Evolutionary conservation across 2,888 invertebrate species (phyloP).

Genomic region (Endotricha flammealis): DNA sequence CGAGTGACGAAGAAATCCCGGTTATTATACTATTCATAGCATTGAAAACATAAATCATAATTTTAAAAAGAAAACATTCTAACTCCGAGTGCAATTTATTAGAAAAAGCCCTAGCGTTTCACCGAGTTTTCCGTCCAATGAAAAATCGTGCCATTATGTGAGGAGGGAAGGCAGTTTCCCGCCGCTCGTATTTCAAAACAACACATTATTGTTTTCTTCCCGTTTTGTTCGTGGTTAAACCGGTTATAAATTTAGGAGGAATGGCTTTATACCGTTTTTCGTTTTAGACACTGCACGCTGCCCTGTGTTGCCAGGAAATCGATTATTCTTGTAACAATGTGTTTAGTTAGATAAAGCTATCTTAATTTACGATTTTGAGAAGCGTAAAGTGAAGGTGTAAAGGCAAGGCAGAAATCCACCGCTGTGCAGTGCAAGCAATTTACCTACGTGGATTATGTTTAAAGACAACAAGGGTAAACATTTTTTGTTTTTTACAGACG

Average conservation of each 20-base stretch:
- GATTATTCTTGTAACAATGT: constrained; percentile 17
- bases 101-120: constrained; percentile 52
- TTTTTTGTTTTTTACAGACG: no score
- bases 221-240: constrained; percentile 58
- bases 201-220: constrained; percentile 71
- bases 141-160: constrained; percentile 67
- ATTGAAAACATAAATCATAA: constrained; percentile 6
- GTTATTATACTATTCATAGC: constrained; percentile 8
- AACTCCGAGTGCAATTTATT: constrained; percentile 55
- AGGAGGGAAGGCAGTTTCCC: constrained; percentile 44
- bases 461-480: no score
- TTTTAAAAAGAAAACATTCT: constrained; percentile 45
- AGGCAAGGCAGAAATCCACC: no score
- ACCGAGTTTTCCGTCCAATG: constrained; percentile 57
- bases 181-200: constrained; percentile 68
- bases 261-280: constrained; percentile 32
- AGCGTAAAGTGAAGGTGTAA: no score
- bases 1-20: constrained; percentile 5
- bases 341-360: constrained; percentile 16
- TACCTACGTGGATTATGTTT: no score
- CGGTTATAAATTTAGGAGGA: constrained; percentile 56
- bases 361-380: constrained; percentile 13
- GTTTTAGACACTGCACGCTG: constrained; percentile 4
- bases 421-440: no score
- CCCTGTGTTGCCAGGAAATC: constrained; percentile 11